These are phyloP conservation scores for Camponotus fellah DNA, from an alignment of 2,888 invertebrate genomes.

Conservation along the genomic window DNA sequence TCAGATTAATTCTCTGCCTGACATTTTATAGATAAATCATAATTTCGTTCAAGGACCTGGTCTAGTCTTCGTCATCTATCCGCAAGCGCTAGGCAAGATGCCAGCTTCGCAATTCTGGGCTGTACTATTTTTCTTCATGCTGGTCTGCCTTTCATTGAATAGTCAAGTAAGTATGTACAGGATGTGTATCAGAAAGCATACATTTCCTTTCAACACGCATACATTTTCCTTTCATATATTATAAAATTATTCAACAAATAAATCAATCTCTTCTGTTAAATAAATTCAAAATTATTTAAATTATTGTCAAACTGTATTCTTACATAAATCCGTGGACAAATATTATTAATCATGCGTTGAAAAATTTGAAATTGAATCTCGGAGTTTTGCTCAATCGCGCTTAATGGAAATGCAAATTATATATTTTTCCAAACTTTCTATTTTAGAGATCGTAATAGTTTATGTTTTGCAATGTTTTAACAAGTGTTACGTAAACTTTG, in stretches of 20 bases:
- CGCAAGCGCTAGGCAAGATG: slow-evolving; percentile 97
- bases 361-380: neutral
- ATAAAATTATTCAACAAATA: neutral
- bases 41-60: slow-evolving; percentile 91
- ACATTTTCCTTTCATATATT: neutral
- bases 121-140: slow-evolving; percentile 96
- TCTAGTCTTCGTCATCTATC: slow-evolving; percentile 96
- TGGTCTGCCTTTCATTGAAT: slow-evolving; percentile 94
- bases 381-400: slow-evolving; percentile 6
- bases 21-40: slow-evolving; percentile 77
- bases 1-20: slow-evolving; percentile 75
- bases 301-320: neutral
- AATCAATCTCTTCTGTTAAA: neutral
- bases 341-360: neutral
- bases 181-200: neutral
- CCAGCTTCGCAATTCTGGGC: slow-evolving; percentile 96
- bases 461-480: slow-evolving; percentile 23
- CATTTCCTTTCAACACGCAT: neutral
- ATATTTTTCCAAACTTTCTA: slow-evolving; percentile 33
- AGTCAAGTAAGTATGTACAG: slow-evolving; percentile 90
- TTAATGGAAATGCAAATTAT: slow-evolving; percentile 6
- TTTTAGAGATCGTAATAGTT: slow-evolving; percentile 31
- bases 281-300: too few species aligned
- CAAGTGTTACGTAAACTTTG: slow-evolving; percentile 6
- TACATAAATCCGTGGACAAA: neutral